These are phyloP conservation scores for Microcebus lehilahytsara DNA, from an alignment of 2,113 vertebrate genomes.

Conservation along the genomic window DNA sequence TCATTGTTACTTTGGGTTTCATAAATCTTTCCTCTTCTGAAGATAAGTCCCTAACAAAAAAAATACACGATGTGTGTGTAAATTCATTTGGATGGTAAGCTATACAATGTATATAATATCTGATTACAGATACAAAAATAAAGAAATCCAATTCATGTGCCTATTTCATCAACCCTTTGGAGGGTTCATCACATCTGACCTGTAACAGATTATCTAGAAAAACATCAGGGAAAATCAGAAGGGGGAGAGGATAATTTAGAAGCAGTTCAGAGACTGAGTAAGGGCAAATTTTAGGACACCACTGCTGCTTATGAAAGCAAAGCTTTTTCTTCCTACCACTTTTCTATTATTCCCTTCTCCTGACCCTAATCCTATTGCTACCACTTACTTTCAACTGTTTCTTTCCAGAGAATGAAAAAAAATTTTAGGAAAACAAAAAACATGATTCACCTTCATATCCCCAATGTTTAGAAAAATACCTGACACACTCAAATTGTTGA, in stretches of 20 bases:
- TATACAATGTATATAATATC: not conserved
- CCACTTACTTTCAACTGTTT: not conserved
- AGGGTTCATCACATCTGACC: not conserved
- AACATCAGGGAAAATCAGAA: not conserved
- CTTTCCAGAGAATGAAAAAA: not conserved
- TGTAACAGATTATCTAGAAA: not conserved
- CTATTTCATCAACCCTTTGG: not conserved
- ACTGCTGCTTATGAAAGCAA: not conserved
- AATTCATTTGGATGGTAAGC: not conserved
- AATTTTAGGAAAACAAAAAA: not conserved
- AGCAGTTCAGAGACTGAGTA: not conserved
- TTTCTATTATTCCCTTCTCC: not conserved
- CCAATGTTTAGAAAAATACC: not conserved
- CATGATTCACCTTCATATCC: not conserved
- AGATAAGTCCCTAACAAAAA: slow-evolving; percentile 76
- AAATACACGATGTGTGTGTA: slow-evolving; percentile 1
- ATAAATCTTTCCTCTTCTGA: slow-evolving; percentile 92
- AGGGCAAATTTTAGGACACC: not conserved
- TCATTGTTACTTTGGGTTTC: slow-evolving; percentile 99
- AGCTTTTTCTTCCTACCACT: not conserved
- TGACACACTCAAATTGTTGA: not conserved
- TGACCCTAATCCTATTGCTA: not conserved
- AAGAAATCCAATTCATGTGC: not conserved
- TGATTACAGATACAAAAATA: not conserved
- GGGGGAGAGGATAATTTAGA: not conserved